Base-by-base conservation (phyloP, 2,888 invertebrate genomes). In the Sesamia inferens region DNA sequence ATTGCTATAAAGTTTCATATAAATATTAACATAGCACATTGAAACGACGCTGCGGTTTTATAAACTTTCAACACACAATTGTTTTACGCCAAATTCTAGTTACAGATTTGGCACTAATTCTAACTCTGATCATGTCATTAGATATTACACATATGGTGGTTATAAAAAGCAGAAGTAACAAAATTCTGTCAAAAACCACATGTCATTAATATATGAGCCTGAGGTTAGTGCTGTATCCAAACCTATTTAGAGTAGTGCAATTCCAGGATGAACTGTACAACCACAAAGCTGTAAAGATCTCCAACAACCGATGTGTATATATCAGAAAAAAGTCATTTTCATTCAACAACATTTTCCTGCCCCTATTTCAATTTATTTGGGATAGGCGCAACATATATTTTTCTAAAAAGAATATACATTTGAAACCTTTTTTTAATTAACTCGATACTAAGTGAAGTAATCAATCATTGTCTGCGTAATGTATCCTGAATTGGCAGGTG, bases 391-490 rank as follows among this genome's bases (percentile, higher is more conserved):
- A 39, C 7, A 39, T 39, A 39, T 39, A 5, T 39, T 39, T 39
- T 39, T 39, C 39, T 39, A 44, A 39, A 68, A 47, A 75, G n/a
- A 19, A n/a, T 54, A 44, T 7, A 62, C 24, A 10, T 39, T 48
- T n/a, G 0, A 6, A 62, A 61, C 16, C 42, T 54, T 71, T 81
- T 78, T 72, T 82, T 68, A 79, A 78, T 78, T 65, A 72, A 72
- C 72, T 57, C 19, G 8, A 19, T 68, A 71, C 71, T 68, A 71
- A 71, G 68, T 76, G 42, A 63, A 65, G 75, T 51, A 39, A 67
- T 77, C 62, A 71, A 83, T 85, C 84, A 80, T 74, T 78, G 68
- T 72, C 54, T 55, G 48, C 42, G 69, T 61, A 76, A 68, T 67
- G 68, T 66, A 72, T 72, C 42, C 51, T 78, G 42, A 72, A 78